Conservation (phyloP, 2,113 vertebrate genomes). For the Onychorhynchus coronatus region DNA sequence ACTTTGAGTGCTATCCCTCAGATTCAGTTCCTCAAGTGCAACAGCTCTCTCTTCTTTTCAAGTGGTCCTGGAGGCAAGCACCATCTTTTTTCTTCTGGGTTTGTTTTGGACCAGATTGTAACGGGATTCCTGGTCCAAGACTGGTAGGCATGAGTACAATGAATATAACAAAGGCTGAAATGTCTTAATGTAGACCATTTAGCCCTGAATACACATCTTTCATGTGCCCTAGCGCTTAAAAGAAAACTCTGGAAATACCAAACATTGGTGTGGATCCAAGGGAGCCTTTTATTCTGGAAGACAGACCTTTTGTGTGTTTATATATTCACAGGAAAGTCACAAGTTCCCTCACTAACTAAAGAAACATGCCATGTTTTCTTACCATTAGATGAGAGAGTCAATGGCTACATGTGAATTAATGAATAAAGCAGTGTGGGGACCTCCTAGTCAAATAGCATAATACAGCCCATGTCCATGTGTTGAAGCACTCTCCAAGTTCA, state of each 20-base stretch:
- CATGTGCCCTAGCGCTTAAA: background rate
- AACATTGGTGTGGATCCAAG: background rate
- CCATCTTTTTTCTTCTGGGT: background rate
- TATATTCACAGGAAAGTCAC: background rate
- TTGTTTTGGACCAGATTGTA: background rate
- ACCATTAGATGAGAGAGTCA: background rate
- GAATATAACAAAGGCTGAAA: background rate
- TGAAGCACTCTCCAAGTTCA: rapidly evolving
- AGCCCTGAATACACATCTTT: background rate
- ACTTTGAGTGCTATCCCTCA: background rate
- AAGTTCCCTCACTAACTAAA: background rate
- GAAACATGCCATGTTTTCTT: background rate
- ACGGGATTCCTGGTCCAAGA: background rate
- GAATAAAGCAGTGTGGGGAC: background rate
- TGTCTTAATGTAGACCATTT: background rate
- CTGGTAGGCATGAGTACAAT: background rate
- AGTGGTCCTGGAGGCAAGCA: background rate
- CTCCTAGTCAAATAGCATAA: background rate
- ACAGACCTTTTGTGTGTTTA: background rate
- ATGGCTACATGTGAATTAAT: background rate
- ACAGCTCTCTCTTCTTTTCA: background rate
- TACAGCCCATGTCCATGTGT: background rate
- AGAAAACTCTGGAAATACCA: background rate
- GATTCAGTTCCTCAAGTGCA: background rate
- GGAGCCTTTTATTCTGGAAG: background rate